A percentile compares a stretch with the other conserved stretches of the same genome.
phyloP scores from a whole-genome alignment of 2,113 vertebrate genomes.

The Solea senegalensis region DNA sequence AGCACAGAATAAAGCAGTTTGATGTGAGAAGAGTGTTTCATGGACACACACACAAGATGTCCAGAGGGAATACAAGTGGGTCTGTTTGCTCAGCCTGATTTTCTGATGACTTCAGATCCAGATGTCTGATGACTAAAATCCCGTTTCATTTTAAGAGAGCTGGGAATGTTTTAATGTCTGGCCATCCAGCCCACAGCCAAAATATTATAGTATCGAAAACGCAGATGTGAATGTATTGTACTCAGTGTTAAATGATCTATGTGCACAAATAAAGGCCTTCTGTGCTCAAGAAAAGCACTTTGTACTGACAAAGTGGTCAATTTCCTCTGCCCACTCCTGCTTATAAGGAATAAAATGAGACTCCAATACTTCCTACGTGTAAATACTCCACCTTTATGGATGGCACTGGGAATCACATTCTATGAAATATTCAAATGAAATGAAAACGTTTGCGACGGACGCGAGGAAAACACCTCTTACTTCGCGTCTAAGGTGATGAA shows the following conservation, averaged over 20 bases:
- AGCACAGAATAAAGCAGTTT: background rate
- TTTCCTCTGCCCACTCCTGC: background rate
- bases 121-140: background rate
- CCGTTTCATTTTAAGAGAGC: background rate
- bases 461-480: slow-evolving; percentile 1
- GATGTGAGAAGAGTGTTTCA: background rate
- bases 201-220: background rate
- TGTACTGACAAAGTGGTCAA: background rate
- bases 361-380: background rate
- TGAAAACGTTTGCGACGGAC: background rate
- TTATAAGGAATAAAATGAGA: slow-evolving; percentile 1
- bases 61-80: background rate
- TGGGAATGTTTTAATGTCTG: background rate
- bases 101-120: background rate
- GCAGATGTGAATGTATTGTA: too few relatives aligned
- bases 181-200: background rate
- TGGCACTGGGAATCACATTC: background rate
- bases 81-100: background rate
- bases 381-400: background rate
- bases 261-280: background rate
- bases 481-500: slow-evolving; percentile 44
- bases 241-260: background rate
- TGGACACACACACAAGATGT: background rate
- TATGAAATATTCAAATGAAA: slow-evolving; percentile 12
- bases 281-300: background rate